phyloP scores from a whole-genome alignment of 2,888 invertebrate genomes.

The Agonopterix arenella region DNA sequence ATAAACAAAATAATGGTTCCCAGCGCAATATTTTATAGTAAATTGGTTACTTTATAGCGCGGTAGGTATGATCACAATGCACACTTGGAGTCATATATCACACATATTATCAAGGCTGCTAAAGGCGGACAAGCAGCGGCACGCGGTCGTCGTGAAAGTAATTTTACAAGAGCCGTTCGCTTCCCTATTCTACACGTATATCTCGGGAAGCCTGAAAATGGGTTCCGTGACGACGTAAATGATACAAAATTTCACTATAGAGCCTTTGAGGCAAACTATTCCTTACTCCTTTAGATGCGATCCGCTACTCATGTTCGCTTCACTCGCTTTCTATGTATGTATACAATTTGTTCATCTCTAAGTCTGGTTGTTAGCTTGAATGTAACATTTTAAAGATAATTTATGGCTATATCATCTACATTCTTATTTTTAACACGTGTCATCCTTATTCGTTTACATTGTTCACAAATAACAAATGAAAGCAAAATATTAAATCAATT shows the following conservation, averaged over 20 bases:
- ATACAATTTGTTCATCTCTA: too few relatives aligned
- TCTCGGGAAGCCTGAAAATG: conserved; percentile 31
- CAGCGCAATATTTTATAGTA: conserved; percentile 36
- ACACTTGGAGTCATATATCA: conserved; percentile 47
- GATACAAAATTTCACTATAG: conserved; percentile 30
- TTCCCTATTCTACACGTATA: conserved; percentile 27
- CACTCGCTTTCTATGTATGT: too few relatives aligned
- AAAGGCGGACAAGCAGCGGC: conserved; percentile 22
- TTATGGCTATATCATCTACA: too few relatives aligned
- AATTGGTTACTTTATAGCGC: conserved; percentile 38
- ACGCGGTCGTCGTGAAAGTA: conserved; percentile 33
- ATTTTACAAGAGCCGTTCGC: conserved; percentile 32
- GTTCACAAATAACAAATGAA: too few relatives aligned
- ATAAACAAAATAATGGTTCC: conserved; percentile 37
- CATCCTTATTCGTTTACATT: too few relatives aligned
- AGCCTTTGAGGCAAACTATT: conserved; percentile 28
- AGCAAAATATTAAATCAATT: too few relatives aligned
- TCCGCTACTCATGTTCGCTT: background rate
- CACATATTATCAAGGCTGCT: conserved; percentile 38
- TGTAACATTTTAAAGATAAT: too few relatives aligned
- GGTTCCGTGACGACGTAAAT: conserved; percentile 30
- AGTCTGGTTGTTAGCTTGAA: too few relatives aligned
- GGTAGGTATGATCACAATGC: conserved; percentile 44
- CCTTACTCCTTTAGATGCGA: conserved; percentile 13
- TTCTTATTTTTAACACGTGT: too few relatives aligned